A percentile compares a stretch with the other conserved stretches of the same genome.
Conservation (phyloP, 2,888 invertebrate species). For the Sphaeridia pumilis region DNA sequence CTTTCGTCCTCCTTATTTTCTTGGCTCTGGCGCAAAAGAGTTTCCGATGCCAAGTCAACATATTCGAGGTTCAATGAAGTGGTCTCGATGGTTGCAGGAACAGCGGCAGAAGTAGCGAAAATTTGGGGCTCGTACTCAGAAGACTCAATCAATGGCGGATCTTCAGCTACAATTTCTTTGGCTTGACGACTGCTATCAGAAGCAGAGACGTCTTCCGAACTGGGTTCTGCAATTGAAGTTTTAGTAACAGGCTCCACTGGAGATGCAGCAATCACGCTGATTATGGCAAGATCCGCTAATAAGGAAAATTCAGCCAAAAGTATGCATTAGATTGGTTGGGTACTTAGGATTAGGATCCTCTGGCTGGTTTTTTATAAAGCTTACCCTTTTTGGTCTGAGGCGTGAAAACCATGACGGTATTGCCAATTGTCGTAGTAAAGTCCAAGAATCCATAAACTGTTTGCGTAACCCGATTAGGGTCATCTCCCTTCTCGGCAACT, state of each 20-base stretch:
- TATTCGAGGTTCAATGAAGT: slow-evolving; percentile 16
- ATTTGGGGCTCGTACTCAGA: slow-evolving; percentile 29
- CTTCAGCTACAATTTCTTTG: background rate
- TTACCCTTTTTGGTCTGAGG: slow-evolving; percentile 51
- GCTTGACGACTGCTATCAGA: background rate
- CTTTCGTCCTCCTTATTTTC: slow-evolving; percentile 3
- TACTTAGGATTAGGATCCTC: too few species aligned
- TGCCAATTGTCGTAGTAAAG: slow-evolving; percentile 85
- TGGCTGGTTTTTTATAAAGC: background rate
- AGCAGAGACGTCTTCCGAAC: background rate
- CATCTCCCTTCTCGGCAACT: background rate
- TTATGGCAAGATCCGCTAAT: too few species aligned
- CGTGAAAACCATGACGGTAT: slow-evolving; percentile 88
- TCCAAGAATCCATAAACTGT: slow-evolving; percentile 88
- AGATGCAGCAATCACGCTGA: too few species aligned
- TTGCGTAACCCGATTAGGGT: slow-evolving; percentile 55
- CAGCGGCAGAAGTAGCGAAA: slow-evolving; percentile 19
- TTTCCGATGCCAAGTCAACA: slow-evolving; percentile 15
- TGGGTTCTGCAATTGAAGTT: too few species aligned
- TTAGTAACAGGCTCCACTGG: too few species aligned
- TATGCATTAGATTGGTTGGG: too few species aligned
- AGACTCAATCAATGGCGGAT: slow-evolving; percentile 15
- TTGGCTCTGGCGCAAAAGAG: slow-evolving; percentile 4
- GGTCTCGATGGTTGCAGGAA: slow-evolving; percentile 7
- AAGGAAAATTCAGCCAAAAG: too few species aligned